Evolutionary conservation across 92 coral and sea anemone genomes (phyloP), one percentile per base, ranked within the genome.

Genomic region (Epizoanthus rinbou): DNA sequence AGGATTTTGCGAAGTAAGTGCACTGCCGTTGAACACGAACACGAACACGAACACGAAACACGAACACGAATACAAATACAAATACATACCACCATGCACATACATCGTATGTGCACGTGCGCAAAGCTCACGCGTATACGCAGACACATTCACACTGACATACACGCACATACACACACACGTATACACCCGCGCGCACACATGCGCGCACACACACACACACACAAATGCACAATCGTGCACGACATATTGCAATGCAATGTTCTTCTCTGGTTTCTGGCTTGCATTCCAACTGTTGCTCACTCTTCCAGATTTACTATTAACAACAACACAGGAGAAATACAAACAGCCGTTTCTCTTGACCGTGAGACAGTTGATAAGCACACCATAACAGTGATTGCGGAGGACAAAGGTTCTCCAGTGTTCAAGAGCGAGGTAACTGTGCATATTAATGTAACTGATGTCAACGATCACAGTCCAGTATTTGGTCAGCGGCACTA

Each of bases 391-490:
- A 68, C 84, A 76, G 95, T 95, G 28, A 73, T 89, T 15, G 92
- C 95, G 14, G 67, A 81, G 78, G 98, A 95, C 81, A 57, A 74
- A 59, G 95, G 94, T 3, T 23, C 69, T 22, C 88, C 92, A 28
- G 15, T 68, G 43, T 89, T 75, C 17, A 76, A 89, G 56, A 72
- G 87, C 66, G 95, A 89, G 79, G 96, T 93, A 69, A 80, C 84
- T 1, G 95, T 93, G 3, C 54, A 83, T 25, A 83, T 95, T 21
- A 91, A 93, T 57, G 98, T 95, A 39, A 89, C 98, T 67, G 98
- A 95, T 74, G 74, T 95, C 80, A 95, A 95, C 74, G 98, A 95
- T 79, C 95, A 95, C 88, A 83, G 90, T 76, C 98, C 98, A 31
- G 84, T 22, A 25, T 95, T 95, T 76, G 73, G 91, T 88, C 94